A percentile compares a stretch with the other conserved stretches of the same genome.
Evolutionary conservation across 2,113 vertebrate species (phyloP).

Genomic region (Ictalurus punctatus): DNA sequence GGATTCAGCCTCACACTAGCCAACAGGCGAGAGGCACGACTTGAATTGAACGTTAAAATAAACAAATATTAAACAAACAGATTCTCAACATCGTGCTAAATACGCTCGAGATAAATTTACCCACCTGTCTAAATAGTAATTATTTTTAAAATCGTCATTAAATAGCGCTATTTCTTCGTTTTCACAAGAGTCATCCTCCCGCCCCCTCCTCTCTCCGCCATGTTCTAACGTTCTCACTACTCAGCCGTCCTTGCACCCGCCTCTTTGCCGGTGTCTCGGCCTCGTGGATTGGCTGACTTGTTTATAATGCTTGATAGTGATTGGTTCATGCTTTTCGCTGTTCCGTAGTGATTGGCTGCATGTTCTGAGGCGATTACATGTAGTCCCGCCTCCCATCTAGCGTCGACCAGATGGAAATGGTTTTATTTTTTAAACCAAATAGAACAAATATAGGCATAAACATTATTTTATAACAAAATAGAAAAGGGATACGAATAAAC

Average conservation of each 20-base stretch:
- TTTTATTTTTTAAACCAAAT: background rate
- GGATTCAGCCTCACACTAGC: background rate
- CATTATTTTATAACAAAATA: background rate
- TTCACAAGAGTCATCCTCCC: background rate
- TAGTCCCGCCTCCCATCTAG: background rate
- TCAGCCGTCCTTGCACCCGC: background rate
- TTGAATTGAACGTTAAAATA: background rate
- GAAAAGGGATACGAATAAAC: background rate
- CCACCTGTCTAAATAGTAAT: conserved; percentile 25
- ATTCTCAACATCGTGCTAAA: too few relatives aligned
- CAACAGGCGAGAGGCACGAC: background rate
- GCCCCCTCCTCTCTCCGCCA: conserved; percentile 45
- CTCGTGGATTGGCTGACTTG: background rate
- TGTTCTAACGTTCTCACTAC: conserved; percentile 26
- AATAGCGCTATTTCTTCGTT: background rate
- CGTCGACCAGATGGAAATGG: background rate
- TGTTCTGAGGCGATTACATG: background rate
- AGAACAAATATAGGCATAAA: background rate
- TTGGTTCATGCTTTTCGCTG: conserved; percentile 1
- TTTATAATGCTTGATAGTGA: background rate
- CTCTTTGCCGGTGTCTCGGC: conserved; percentile 35
- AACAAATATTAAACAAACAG: background rate
- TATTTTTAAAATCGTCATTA: background rate
- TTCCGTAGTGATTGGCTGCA: background rate
- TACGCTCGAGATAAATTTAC: background rate